phyloP scores from a whole-genome alignment of 2,113 vertebrate genomes.

The Daubentonia madagascariensis region DNA sequence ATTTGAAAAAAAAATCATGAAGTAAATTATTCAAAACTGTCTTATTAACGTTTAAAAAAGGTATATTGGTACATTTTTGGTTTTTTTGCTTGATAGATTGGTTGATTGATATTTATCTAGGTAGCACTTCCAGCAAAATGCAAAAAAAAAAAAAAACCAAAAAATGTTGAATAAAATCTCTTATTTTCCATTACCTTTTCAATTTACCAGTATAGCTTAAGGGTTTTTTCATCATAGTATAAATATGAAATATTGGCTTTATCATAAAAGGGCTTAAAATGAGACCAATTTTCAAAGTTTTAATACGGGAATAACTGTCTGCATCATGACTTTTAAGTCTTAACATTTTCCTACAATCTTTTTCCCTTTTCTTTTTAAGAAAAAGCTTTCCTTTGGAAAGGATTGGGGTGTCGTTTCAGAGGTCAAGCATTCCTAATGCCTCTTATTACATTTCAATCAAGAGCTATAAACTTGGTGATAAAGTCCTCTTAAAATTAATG shows the following conservation, averaged over 20 bases:
- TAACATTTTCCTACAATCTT: neutral
- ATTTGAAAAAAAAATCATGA: constrained; percentile 22
- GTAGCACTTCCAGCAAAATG: neutral
- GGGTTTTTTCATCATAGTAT: neutral
- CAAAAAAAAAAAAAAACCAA: neutral
- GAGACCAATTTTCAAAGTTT: constrained; percentile 25
- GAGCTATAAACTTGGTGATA: neutral
- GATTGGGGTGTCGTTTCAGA: neutral
- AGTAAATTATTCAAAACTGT: constrained; percentile 1
- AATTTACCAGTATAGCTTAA: neutral
- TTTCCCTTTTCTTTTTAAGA: neutral
- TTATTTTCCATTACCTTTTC: constrained; percentile 40
- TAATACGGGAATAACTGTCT: constrained; percentile 43
- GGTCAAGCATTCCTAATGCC: neutral
- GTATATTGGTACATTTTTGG: neutral
- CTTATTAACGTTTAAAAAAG: constrained; percentile 14
- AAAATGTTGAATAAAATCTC: neutral
- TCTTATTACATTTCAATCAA: constrained; percentile 14
- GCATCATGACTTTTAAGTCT: constrained; percentile 33
- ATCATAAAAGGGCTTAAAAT: constrained; percentile 45
- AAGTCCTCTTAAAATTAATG: constrained; percentile 19
- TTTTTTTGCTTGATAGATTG: neutral
- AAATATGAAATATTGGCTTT: constrained; percentile 29
- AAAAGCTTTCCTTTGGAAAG: neutral
- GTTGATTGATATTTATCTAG: neutral